phyloP scores from a whole-genome alignment of 2,888 invertebrate genomes.

The Steinernema hermaphroditum region DNA sequence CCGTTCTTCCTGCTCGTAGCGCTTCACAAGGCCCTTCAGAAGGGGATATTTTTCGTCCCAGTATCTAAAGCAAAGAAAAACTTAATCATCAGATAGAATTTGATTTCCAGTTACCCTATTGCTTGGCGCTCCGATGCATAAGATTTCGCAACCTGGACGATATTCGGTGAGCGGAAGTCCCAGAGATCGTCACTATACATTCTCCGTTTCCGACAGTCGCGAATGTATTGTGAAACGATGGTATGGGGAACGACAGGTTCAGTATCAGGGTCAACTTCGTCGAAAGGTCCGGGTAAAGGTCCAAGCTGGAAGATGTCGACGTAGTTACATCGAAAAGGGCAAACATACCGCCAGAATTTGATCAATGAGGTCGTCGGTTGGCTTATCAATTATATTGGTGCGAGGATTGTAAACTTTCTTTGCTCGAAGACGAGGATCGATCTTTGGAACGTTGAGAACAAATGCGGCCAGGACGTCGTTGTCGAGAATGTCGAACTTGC shows the following conservation, averaged over 20 bases:
- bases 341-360: not conserved
- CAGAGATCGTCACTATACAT: not conserved
- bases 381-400: constrained; percentile 8
- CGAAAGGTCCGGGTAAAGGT: constrained; percentile 15
- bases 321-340: not conserved
- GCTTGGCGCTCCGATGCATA: not conserved
- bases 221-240: not conserved
- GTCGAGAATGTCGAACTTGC: constrained; percentile 19
- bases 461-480: constrained; percentile 10
- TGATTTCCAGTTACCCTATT: not conserved
- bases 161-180: not conserved
- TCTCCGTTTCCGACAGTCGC: constrained; percentile 3
- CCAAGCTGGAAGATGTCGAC: not conserved
- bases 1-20: not conserved
- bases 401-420: constrained; percentile 22
- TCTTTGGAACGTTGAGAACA: constrained; percentile 1
- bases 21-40: not conserved
- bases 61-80: not conserved
- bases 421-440: not conserved
- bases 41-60: not conserved
- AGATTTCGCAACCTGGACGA: not conserved
- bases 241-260: constrained; percentile 14
- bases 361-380: not conserved
- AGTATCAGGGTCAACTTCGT: not conserved
- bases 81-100: not conserved